Evolutionary conservation across 2,888 invertebrate genomes (phyloP), one percentile per base, ranked within the genome.

Genomic region (Synanthedon andrenaeformis): DNA sequence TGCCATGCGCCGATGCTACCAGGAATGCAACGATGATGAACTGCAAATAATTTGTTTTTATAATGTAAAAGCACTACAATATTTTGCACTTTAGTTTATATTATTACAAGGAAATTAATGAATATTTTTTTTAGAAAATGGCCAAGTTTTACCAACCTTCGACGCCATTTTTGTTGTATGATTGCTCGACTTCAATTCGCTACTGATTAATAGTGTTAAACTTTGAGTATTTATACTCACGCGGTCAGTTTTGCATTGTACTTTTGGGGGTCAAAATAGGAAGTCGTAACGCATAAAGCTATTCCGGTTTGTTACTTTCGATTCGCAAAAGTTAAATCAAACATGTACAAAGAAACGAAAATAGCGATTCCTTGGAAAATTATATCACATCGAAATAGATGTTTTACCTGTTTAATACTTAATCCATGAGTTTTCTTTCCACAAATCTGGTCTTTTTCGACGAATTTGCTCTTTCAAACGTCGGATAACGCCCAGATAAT

Each of bases 181-280:
- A 23, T 61, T 60, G 60, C 59, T 67, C 65, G 64, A 63, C 63
- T 72, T 67, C 60, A 62, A 62, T 56, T 68, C 63, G 65, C 65
- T 67, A 77, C 71, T 79, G 75, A 68, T 67, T 60, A 62, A 67
- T 64, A 63, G 66, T 56, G 62, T 58, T 61, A 52, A 35, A 58
- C 64, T 59, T 64, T 66, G 58, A 66, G 68, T 72, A 72, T 79
- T 77, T 79, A 79, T 79, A 79, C 76, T 70, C 71, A 62, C 64
- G 65, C 66, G 59, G 42, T 49, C 63, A 65, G 59, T 62, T 64
- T 62, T 62, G 62, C 62, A 67, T 69, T 71, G 70, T 69, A 64
- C 58, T 67, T 72, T 75, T 76, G 72, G 71, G 76, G 78, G 79
- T 70, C 77, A 70, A 64, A 70, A 66, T 67, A 70, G 66, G 70